Base-by-base conservation (phyloP, 2,888 invertebrate genomes). In the Pyrrhosoma nymphula region DNA sequence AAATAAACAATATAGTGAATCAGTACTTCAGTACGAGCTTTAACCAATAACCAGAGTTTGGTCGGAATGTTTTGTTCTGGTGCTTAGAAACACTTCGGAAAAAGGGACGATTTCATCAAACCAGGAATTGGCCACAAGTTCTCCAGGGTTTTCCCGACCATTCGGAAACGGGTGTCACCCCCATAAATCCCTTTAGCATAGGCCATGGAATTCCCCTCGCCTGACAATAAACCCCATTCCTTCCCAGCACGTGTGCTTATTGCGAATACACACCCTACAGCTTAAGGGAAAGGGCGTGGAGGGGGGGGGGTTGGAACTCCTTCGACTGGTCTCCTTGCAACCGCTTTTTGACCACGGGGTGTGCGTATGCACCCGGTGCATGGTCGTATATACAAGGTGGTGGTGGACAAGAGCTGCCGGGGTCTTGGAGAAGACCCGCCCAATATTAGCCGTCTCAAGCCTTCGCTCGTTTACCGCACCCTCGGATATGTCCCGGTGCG, bases 401-500 rank as follows among this genome's bases (percentile, higher is more conserved):
- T 4, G 30, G 18, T 35, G 82, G 82, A 35, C 82, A 14, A 4
- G 16, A 82, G 35, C 35, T 16, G 82, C 3, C n/a, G 82, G 30
- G 82, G 30, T 16, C 14, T 16, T 14, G 16, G 30, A 26, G 30
- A 14, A 16, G 3, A 30, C 18, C 30, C 82, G 16, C 82, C 82
- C 82, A 82, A 82, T 10, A 82, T 82, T 82, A 82, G 82, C 82
- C 82, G 23, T 10, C n/a, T n/a, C n/a, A 26, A 47, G 30, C 82
- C 56, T 55, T 55, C 89, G 47, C 89, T 56, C 56, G 16, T 56
- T 55, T 56, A 8, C 88, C 88, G 88, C 88, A 88, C 39, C 82
- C 82, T 18, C 35, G 35, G 82, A 47, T n/a, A 89, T 56, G 56
- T 89, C 89, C 89, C 56, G 26, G 55, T 56, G 89, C 89, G 89